Percentiles rank a stretch among this genome's conserved stretches.
These are phyloP conservation scores for Sylvicola cinctus DNA, from an alignment of 2,888 invertebrate genomes.

Conservation along the genomic window DNA sequence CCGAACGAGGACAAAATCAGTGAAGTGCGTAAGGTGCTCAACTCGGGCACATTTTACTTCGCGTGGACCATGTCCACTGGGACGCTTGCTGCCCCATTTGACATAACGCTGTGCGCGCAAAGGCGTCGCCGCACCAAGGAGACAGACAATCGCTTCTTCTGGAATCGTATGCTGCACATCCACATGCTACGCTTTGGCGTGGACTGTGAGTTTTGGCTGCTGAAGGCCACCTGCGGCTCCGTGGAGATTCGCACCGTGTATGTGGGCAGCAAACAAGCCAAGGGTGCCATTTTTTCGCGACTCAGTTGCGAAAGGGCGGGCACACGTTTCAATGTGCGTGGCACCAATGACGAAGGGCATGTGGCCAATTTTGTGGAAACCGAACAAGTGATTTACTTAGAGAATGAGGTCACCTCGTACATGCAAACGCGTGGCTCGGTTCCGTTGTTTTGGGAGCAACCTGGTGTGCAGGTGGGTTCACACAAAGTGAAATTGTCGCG, in stretches of 20 bases:
- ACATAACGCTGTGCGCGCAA: slow-evolving; percentile 89
- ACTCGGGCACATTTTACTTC: slow-evolving; percentile 98
- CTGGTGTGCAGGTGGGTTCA: slow-evolving; percentile 94
- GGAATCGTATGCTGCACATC: slow-evolving; percentile 92
- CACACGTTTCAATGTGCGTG: slow-evolving; percentile 93
- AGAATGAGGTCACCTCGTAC: slow-evolving; percentile 76
- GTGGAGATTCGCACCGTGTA: slow-evolving; percentile 97
- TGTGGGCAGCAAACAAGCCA: slow-evolving; percentile 82
- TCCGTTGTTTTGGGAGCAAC: slow-evolving; percentile 98
- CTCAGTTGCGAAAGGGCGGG: slow-evolving; percentile 96
- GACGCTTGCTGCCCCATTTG: slow-evolving; percentile 32
- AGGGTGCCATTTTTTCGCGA: slow-evolving; percentile 87
- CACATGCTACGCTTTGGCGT: slow-evolving; percentile 84
- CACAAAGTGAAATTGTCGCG: slow-evolving; percentile 95
- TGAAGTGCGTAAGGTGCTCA: slow-evolving; percentile 65
- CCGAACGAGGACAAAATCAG: slow-evolving; percentile 38
- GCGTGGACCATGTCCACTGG: slow-evolving; percentile 42
- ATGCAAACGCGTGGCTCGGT: slow-evolving; percentile 91
- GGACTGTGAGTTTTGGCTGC: slow-evolving; percentile 74
- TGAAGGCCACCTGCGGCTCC: slow-evolving; percentile 92
- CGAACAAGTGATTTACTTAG: slow-evolving; percentile 87
- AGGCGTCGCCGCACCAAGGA: slow-evolving; percentile 55
- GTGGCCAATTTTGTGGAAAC: slow-evolving; percentile 99
- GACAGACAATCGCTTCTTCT: slow-evolving; percentile 93
- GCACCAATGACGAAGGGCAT: slow-evolving; percentile 97